phyloP scores from a whole-genome alignment of 1,140 invertebrate species.

The Bombyx mori region DNA sequence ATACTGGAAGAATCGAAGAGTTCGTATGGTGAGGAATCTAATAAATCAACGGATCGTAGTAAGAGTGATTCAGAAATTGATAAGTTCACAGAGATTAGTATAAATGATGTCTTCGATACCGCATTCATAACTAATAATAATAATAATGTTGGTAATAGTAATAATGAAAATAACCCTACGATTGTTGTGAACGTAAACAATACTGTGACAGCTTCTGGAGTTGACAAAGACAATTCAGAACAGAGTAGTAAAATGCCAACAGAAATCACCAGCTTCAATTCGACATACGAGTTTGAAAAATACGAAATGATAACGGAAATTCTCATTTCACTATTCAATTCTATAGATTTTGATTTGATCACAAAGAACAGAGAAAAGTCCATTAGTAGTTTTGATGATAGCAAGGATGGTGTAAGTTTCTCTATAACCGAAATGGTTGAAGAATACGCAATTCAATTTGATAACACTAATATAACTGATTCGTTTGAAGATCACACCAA shows the following conservation, averaged over 20 bases:
- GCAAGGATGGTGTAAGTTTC: slow-evolving; percentile 22
- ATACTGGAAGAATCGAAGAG: slow-evolving; percentile 62
- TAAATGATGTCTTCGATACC: neutral
- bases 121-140: neutral
- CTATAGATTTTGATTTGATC: slow-evolving; percentile 21
- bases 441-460: slow-evolving; percentile 16
- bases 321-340: slow-evolving; percentile 29
- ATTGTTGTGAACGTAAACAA: neutral
- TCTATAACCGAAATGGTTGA: slow-evolving; percentile 49
- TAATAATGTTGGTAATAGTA: neutral
- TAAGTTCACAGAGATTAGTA: neutral
- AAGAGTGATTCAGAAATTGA: slow-evolving; percentile 4
- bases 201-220: no score
- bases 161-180: no score
- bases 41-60: slow-evolving; percentile 10
- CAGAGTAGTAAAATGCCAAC: neutral
- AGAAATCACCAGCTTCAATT: slow-evolving; percentile 39
- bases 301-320: slow-evolving; percentile 46
- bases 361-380: neutral
- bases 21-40: slow-evolving; percentile 40
- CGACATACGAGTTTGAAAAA: slow-evolving; percentile 56
- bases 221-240: neutral
- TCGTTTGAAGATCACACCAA: slow-evolving; percentile 34
- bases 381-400: neutral
- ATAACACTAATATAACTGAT: slow-evolving; percentile 22